A percentile compares a stretch with the other conserved stretches of the same genome.
Conservation (phyloP, 1,140 invertebrate genomes). For the Samia ricini region DNA sequence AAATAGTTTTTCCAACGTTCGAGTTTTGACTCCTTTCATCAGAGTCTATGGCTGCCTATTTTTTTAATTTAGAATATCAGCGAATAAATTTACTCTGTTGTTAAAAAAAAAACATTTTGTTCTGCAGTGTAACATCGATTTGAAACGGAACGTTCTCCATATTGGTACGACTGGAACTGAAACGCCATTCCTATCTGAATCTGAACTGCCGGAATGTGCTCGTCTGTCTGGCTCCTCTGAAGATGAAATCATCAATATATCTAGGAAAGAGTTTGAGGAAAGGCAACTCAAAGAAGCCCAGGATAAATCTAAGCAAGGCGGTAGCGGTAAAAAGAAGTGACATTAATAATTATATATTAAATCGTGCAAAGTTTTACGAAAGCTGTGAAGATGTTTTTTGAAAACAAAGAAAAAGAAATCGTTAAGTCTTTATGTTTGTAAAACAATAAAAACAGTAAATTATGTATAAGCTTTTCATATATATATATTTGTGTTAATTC, state of each 20-base stretch:
- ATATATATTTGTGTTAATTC: too few species aligned
- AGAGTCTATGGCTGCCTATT: too few species aligned
- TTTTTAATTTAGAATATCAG: too few species aligned
- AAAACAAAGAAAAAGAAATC: too few species aligned
- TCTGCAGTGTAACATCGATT: constrained; percentile 92
- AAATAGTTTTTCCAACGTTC: too few species aligned
- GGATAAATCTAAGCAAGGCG: constrained; percentile 76
- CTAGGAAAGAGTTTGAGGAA: constrained; percentile 51
- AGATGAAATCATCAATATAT: constrained; percentile 77
- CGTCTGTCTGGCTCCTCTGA: constrained; percentile 77
- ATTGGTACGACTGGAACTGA: constrained; percentile 98
- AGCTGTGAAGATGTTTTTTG: not conserved
- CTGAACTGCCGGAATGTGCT: constrained; percentile 85
- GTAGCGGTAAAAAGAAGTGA: constrained; percentile 58
- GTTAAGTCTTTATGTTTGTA: not conserved
- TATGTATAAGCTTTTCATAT: too few species aligned
- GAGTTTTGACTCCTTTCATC: too few species aligned
- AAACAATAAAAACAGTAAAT: constrained; percentile 9
- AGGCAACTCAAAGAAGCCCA: constrained; percentile 71
- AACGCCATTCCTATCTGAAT: constrained; percentile 93
- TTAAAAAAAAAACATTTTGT: not conserved
- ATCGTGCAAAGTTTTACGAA: not conserved
- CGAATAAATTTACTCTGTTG: not conserved
- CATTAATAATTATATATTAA: constrained; percentile 10
- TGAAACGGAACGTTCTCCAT: constrained; percentile 91